Conservation (phyloP, 2,113 vertebrate species). For the Poeciliopsis occidentalis region DNA sequence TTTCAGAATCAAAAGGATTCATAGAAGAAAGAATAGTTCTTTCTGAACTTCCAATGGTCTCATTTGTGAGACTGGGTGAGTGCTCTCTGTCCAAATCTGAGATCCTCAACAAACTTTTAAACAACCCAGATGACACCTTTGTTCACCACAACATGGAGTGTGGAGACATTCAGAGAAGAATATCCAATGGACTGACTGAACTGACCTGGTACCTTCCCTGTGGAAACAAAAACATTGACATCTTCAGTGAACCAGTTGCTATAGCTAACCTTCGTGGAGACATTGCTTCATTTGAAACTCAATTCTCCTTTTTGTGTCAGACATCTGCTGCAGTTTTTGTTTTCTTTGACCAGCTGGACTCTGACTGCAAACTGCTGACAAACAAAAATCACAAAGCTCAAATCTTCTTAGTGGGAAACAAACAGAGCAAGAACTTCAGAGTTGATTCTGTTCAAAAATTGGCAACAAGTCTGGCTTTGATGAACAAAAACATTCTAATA, state of each 20-base stretch:
- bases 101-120: too few species aligned
- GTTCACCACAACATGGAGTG: slow-evolving; percentile 48
- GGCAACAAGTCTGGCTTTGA: slow-evolving; percentile 14
- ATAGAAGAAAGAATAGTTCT: too few species aligned
- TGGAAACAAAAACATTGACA: slow-evolving; percentile 60
- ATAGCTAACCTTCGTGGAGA: slow-evolving; percentile 79
- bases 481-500: slow-evolving; percentile 36
- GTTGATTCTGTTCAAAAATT: background rate
- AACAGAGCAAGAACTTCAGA: slow-evolving; percentile 22
- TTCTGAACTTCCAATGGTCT: slow-evolving; percentile 52
- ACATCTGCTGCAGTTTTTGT: slow-evolving; percentile 81
- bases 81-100: too few species aligned
- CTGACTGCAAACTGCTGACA: slow-evolving; percentile 59
- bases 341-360: slow-evolving; percentile 70
- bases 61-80: slow-evolving; percentile 74
- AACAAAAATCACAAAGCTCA: slow-evolving; percentile 46
- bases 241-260: slow-evolving; percentile 76
- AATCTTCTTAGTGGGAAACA: slow-evolving; percentile 63
- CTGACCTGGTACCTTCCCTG: slow-evolving; percentile 81
- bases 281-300: slow-evolving; percentile 64
- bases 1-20: too few species aligned
- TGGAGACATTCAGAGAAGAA: slow-evolving; percentile 57
- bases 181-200: slow-evolving; percentile 55
- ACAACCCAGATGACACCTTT: too few species aligned
- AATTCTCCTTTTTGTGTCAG: slow-evolving; percentile 79